A percentile compares a stretch with the other conserved stretches of the same genome.
These are phyloP conservation scores for Calidris pugnax DNA, from an alignment of 2,113 vertebrate species.

Conservation along the genomic window DNA sequence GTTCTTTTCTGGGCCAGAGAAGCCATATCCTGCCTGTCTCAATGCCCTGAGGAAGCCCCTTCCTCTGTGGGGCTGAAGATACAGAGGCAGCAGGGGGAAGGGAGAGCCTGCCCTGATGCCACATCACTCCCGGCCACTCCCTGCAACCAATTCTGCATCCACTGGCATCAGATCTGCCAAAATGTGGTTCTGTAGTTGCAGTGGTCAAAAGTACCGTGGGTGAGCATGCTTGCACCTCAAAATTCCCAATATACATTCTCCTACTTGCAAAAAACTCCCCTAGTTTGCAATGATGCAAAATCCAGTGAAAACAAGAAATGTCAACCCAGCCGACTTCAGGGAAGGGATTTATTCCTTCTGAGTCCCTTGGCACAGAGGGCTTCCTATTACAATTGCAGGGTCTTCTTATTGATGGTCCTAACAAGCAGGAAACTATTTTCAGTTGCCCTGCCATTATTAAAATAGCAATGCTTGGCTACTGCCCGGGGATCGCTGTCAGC, in stretches of 20 bases:
- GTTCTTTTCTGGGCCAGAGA: background rate
- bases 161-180: background rate
- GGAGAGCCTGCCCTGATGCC: background rate
- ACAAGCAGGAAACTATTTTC: conserved; percentile 17
- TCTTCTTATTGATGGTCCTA: background rate
- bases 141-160: background rate
- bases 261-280: background rate
- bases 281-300: background rate
- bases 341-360: background rate
- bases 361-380: background rate
- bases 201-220: fast-evolving
- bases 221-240: background rate
- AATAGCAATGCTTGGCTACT: background rate
- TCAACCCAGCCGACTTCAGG: background rate
- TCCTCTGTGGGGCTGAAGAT: background rate
- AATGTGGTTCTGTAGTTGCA: background rate
- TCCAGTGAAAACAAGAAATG: background rate
- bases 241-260: background rate
- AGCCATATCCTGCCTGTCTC: background rate
- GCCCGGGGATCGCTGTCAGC: background rate
- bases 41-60: background rate
- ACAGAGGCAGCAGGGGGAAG: background rate
- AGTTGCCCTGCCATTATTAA: conserved; percentile 11
- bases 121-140: background rate
- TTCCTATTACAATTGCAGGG: background rate